Conservation (phyloP, 2,888 invertebrate genomes). For the Epistrophe grossulariae region DNA sequence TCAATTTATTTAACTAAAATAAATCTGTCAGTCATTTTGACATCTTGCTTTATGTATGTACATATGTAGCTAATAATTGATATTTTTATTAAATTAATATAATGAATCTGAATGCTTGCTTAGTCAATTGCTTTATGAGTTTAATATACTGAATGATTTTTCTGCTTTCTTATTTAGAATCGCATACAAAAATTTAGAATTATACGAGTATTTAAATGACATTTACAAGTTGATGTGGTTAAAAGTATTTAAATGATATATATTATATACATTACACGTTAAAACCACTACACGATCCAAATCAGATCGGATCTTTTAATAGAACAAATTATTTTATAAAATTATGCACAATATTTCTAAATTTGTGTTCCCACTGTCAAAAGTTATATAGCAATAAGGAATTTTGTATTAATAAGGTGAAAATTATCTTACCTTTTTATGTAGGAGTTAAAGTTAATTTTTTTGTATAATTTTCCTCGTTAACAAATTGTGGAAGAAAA, state of each 20-base stretch:
- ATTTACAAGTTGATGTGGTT: not conserved
- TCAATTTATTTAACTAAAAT: not conserved
- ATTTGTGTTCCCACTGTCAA: no score
- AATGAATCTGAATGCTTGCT: slow-evolving; percentile 26
- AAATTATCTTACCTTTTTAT: no score
- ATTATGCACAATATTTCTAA: no score
- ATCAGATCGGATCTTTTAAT: not conserved
- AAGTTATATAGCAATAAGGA: no score
- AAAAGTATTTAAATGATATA: not conserved
- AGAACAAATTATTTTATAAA: no score
- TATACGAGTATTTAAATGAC: not conserved
- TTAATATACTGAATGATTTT: not conserved
- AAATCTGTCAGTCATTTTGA: slow-evolving; percentile 16
- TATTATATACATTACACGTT: no score
- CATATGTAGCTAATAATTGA: no score
- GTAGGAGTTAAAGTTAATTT: no score
- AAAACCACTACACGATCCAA: not conserved
- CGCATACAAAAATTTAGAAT: not conserved
- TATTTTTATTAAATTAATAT: slow-evolving; percentile 11
- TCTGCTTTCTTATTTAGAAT: not conserved
- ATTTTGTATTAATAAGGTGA: no score
- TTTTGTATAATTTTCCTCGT: no score
- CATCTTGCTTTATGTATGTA: slow-evolving; percentile 12
- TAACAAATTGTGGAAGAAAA: no score
- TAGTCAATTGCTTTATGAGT: slow-evolving; percentile 1